These are phyloP conservation scores for Oscheius sp. DNA, from an alignment of 2,888 invertebrate genomes.

Conservation along the genomic window DNA sequence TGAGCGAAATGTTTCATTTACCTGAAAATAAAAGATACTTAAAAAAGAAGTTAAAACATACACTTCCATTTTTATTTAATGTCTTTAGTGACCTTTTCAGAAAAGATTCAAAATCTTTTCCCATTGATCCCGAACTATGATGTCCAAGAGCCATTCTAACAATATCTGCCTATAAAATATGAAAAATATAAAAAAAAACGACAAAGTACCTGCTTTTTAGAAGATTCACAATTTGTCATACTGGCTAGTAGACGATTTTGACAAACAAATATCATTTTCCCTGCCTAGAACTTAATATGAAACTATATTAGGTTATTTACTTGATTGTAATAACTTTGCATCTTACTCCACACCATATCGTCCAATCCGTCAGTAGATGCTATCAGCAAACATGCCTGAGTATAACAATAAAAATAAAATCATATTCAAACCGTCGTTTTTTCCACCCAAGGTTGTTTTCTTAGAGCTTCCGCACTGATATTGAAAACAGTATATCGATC, in stretches of 20 bases:
- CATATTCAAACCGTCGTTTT: slow-evolving; percentile 41
- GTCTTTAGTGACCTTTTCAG: slow-evolving; percentile 62
- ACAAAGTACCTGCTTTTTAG: slow-evolving; percentile 53
- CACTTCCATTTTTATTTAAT: slow-evolving; percentile 48
- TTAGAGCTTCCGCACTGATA: slow-evolving; percentile 54
- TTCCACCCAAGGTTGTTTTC: slow-evolving; percentile 63
- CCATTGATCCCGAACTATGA: slow-evolving; percentile 39
- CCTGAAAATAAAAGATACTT: slow-evolving; percentile 7
- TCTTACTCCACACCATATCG: slow-evolving; percentile 60
- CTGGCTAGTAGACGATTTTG: slow-evolving; percentile 67
- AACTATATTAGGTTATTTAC: slow-evolving; percentile 28
- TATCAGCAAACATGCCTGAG: slow-evolving; percentile 62
- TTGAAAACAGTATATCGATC: slow-evolving; percentile 64
- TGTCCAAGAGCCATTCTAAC: slow-evolving; percentile 49
- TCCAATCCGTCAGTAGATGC: slow-evolving; percentile 62
- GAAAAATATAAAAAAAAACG: background rate
- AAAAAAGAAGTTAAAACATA: slow-evolving; percentile 22
- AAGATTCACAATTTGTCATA: slow-evolving; percentile 57
- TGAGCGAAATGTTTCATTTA: slow-evolving; percentile 63
- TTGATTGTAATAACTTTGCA: slow-evolving; percentile 65
- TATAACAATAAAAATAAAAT: background rate
- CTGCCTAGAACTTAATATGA: slow-evolving; percentile 51
- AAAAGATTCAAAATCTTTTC: slow-evolving; percentile 68
- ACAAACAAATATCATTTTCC: slow-evolving; percentile 69
- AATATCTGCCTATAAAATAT: slow-evolving; percentile 32